Evolutionary conservation across 2,113 vertebrate species (phyloP), one percentile per base, ranked within the genome.

Genomic region (Notothenia rossii): DNA sequence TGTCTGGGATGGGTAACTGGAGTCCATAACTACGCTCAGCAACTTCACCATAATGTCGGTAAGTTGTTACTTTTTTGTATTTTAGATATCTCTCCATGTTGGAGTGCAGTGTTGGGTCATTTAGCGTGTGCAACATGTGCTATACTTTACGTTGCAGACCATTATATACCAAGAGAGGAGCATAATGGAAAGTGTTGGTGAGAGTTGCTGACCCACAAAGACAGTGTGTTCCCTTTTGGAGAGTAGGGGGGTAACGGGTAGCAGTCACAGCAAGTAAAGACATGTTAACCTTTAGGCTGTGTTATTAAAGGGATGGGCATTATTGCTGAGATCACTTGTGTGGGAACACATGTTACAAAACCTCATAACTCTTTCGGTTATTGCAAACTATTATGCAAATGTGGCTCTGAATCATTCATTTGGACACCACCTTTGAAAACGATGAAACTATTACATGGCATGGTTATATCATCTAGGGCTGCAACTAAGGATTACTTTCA

Each of bases 21-120:
- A 25, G 2, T 48, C 13, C 50, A 0, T 25, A 10, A 33, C 36
- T 65, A 2, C 45, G 1, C 18, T 13, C 29, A 17, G 15, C 60
- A 17, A 61, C 6, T 60, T 61, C 85, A 77, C 61, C 88, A 89
- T 72, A 72, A 92, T 92, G 91, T n/a, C 71, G 1, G 91, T 92
- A 72, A 89, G 91, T 89, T 20, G 1, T 56, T 29, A 58, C 7
- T n/a, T 20, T 12, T 51, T 33, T 25, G 54, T 20, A 10, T 79
- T 67, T 46, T 10, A 20, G 22, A 8, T 20, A 0, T 11, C 36
- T 55, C 13, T 63, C 18, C 12, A n/a, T 5, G 43, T 61, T 43
- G 8, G 9, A 13, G 7, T 40, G 46, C 17, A 15, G 5, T 8
- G 17, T 25, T 25, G 10, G 54, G 25, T 61, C 10, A 43, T 1